Evolutionary conservation across 2,888 invertebrate species (phyloP), one percentile per base, ranked within the genome.

Genomic region (Spialia ferax): DNA sequence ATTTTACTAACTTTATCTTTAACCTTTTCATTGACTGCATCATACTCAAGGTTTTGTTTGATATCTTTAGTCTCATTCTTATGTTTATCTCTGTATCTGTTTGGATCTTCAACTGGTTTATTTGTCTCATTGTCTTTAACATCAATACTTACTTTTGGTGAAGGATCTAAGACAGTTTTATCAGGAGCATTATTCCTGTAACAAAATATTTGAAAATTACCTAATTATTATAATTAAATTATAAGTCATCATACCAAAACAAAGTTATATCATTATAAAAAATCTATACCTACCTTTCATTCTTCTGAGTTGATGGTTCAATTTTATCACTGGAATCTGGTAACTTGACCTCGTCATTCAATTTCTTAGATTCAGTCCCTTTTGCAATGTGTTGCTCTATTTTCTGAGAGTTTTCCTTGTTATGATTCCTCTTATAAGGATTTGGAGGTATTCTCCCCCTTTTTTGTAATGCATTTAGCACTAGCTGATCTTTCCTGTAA

Each of bases 401-500:
- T 52, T 52, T 23, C 15, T 52, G 23, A 7, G 52, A 26, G n/a
- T 52, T 52, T 52, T 52, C 52, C n/a, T 52, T 63, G 11, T 55
- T 26, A 29, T 35, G 32, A 13, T 2, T 22, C 10, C 15, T 52
- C 29, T 52, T 62, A n/a, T 11, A 15, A 11, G 15, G 4, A 6
- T 23, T 26, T 13, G 18, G 38, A 26, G 26, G 60, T 18, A 60
- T 71, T 67, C 64, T 71, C 42, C 80, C 79, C 63, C 76, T 79
- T 67, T 79, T 85, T 70, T 87, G 81, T 32, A 86, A 73, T 22
- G 82, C 69, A 70, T 78, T 77, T 38, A 90, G 71, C 5, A 92
- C 78, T 75, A 90, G 77, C 72, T 76, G 76, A 70, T 93, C 92
- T 77, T 91, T 92, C 67, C 91, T 92, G 77, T 69, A 86, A 87